Conservation (phyloP, 2,797 vertebrate genomes). For the Rhinophrynus dorsalis region DNA sequence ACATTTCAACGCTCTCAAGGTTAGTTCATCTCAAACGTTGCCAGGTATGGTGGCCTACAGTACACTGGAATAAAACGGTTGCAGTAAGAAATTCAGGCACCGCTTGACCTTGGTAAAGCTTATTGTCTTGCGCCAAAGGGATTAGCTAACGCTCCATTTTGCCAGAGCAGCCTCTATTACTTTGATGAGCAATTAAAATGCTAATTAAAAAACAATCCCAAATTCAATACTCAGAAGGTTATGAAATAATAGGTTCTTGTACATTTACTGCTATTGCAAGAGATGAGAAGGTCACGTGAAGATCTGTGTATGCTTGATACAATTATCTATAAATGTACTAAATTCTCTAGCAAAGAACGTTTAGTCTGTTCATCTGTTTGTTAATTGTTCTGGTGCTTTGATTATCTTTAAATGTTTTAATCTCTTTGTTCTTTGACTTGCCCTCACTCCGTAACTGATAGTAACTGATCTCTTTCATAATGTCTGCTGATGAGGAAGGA, state of each 20-base stretch:
- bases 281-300: constrained; percentile 53
- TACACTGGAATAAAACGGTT: not conserved
- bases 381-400: constrained; percentile 20
- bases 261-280: constrained; percentile 49
- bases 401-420: constrained; percentile 9
- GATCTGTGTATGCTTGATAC: constrained; percentile 7
- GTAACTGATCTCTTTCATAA: not conserved
- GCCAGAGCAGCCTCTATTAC: constrained; percentile 63
- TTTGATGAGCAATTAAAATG: constrained; percentile 73
- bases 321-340: constrained; percentile 2
- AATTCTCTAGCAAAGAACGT: not conserved
- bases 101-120: constrained; percentile 63
- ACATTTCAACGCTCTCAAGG: no score
- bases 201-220: constrained; percentile 74
- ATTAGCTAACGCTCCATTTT: constrained; percentile 65
- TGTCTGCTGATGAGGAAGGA: not conserved
- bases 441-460: constrained; percentile 8
- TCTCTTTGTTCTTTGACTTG: constrained; percentile 21
- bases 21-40: no score
- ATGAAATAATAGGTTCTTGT: constrained; percentile 61
- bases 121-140: constrained; percentile 61
- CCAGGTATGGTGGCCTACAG: not conserved
- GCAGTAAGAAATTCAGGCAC: not conserved
- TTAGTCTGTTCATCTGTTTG: constrained; percentile 6
- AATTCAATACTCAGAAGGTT: constrained; percentile 62